Evolutionary conservation across 1,140 invertebrate species (phyloP), one percentile per base, ranked within the genome.

Genomic region (Bombus confusus): DNA sequence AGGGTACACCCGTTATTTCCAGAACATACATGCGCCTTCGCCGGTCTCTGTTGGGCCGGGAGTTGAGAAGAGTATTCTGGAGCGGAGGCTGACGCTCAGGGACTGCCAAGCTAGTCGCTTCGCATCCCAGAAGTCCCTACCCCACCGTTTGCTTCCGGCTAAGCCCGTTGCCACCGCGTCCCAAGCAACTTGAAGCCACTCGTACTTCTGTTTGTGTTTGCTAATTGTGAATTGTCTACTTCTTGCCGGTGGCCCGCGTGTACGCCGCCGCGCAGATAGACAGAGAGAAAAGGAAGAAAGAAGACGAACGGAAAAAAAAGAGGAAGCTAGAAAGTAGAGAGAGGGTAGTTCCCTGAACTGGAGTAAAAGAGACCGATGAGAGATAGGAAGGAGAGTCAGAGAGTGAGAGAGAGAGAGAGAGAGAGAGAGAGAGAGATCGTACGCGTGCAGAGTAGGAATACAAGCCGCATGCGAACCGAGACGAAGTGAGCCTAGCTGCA

Each of bases 221-320:
- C 94, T 95, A 95, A 95, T 95, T 95, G 95, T 94, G 94, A 95
- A 95, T 95, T 95, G 94, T 95, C 95, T 95, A 93, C 92, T 94
- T 94, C 92, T 95, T 93, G 92, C 90, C 87, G 89, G 85, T 88
- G 82, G 86, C 75, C 81, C 83, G 91, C 85, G 85, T 88, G 72
- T 80, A 74, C 59, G 73, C 28, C 57, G 37, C 41, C 76, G 39
- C 72, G 71, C 59, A 41, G 68, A 69, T 47, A 69, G 68, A 85
- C 71, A 74, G 78, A 72, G 75, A 88, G 39, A 34, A 31, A 22
- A 69, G 69, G 52, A 59, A 57, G 31, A 76, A 52, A 64, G 73
- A 52, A 78, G 28, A 43, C 39, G 34, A 31, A 15, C 28, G n/a
- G 34, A 13, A 31, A 66, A 37, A 86, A 34, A 69, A 72, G 69